Conservation (phyloP, 2,113 vertebrate species). For the Meleagris gallopavo region DNA sequence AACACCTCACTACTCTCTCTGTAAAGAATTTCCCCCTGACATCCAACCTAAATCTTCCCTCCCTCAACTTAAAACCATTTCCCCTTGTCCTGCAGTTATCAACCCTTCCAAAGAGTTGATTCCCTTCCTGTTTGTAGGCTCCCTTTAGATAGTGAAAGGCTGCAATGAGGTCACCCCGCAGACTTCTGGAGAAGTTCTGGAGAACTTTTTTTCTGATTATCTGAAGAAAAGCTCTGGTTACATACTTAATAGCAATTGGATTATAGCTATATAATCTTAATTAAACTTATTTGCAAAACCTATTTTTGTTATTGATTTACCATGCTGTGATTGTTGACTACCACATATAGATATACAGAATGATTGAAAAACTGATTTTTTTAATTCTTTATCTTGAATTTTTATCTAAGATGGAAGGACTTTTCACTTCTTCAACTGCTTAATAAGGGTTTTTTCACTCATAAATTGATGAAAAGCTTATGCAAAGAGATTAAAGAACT, state of each 20-base stretch:
- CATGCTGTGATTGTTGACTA: background rate
- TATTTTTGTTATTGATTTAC: background rate
- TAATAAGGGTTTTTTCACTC: accelerated
- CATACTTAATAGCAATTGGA: background rate
- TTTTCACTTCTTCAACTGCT: background rate
- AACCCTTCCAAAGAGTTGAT: no score
- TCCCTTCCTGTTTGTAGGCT: no score
- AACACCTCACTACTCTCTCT: no score
- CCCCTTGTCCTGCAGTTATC: no score
- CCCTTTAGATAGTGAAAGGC: no score
- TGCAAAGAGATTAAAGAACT: background rate
- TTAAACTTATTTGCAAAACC: no score
- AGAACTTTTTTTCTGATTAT: background rate
- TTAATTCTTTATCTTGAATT: background rate
- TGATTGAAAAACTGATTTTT: background rate
- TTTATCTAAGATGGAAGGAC: background rate
- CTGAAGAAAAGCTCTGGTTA: background rate
- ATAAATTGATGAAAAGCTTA: background rate
- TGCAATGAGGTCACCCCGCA: no score
- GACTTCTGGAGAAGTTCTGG: background rate
- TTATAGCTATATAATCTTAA: no score
- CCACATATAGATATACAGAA: background rate
- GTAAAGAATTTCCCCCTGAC: no score
- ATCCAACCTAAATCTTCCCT: no score
- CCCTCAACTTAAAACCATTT: no score